Base-by-base conservation (phyloP, 2,888 invertebrate species). In the Petrolisthes manimaculis region DNA sequence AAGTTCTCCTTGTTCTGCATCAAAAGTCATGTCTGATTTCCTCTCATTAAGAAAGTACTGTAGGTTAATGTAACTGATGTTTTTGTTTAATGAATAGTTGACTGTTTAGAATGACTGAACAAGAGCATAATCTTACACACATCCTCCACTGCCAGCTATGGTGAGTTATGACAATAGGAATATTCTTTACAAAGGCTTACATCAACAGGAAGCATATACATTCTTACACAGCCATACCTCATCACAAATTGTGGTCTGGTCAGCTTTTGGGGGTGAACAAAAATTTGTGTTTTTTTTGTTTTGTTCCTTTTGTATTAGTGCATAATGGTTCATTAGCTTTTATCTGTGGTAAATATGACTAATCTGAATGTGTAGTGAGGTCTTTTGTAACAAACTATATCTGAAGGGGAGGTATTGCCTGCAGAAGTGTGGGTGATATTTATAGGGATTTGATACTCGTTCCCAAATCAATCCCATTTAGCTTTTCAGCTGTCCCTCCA, bases 81-180 rank as follows among this genome's bases (percentile, higher is more conserved):
- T 21, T 6, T n/a, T 71, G 6, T 37, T 37, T 37, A 1, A 37
- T 37, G 37, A 37, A 37, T 37, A 37, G 37, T 37, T 37, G 37
- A 37, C 37, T 37, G 37, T 37, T 37, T 37, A 37, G 37, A 37
- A 37, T 37, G 37, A 37, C 71, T 71, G 71, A 18, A n/a, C 21
- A 21, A 18, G 71, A 71, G 71, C 71, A 71, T 71, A 71, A 71
- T 71, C 18, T 71, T 71, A 18, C 37, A 71, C 71, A n/a, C n/a
- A 71, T 71, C 21, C n/a, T 71, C 21, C 71, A 71, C 71, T 71
- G 71, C 71, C 71, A 71, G 71, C 21, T 71, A 21, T n/a, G 71
- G 71, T 0, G 21, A 71, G 14, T 71, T n/a, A 71, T 61, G 71
- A 71, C 71, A 71, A 71, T 71, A 71, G 71, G 21, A 37, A 37